A percentile compares a stretch with the other conserved stretches of the same genome.
Conservation (phyloP, 2,113 vertebrate genomes). For the Lasiurus borealis region DNA sequence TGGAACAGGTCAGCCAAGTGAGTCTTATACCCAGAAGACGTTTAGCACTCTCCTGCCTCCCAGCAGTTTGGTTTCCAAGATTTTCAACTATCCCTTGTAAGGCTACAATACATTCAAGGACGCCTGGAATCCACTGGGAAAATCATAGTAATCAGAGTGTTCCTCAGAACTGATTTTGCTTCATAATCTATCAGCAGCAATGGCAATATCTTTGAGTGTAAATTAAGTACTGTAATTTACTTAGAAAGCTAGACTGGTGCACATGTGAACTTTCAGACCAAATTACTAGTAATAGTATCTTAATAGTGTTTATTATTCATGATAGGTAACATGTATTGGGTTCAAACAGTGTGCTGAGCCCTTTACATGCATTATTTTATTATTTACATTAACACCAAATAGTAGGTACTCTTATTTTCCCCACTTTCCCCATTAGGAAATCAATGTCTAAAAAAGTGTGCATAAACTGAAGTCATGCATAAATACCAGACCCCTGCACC, state of each 20-base stretch:
- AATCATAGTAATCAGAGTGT: not conserved
- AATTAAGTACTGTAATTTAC: not conserved
- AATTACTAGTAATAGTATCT: conserved; percentile 28
- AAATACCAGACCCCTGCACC: not conserved
- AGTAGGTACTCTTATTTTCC: not conserved
- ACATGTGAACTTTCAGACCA: not conserved
- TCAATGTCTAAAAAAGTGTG: not conserved
- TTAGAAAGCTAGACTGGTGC: not conserved
- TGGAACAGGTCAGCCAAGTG: not conserved
- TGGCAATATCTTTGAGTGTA: not conserved
- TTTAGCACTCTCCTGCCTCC: not conserved
- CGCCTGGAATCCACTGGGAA: not conserved
- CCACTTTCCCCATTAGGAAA: not conserved
- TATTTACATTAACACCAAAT: not conserved
- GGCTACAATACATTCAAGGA: not conserved
- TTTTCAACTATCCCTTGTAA: not conserved
- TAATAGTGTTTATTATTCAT: not conserved
- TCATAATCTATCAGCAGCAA: not conserved
- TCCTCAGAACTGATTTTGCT: not conserved
- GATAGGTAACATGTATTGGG: not conserved
- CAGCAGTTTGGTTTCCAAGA: not conserved
- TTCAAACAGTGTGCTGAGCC: not conserved
- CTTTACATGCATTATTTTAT: not conserved
- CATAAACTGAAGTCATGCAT: not conserved
- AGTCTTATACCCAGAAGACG: not conserved